Conservation (phyloP, 2,113 vertebrate genomes). For the Actenoides lindsayi region DNA sequence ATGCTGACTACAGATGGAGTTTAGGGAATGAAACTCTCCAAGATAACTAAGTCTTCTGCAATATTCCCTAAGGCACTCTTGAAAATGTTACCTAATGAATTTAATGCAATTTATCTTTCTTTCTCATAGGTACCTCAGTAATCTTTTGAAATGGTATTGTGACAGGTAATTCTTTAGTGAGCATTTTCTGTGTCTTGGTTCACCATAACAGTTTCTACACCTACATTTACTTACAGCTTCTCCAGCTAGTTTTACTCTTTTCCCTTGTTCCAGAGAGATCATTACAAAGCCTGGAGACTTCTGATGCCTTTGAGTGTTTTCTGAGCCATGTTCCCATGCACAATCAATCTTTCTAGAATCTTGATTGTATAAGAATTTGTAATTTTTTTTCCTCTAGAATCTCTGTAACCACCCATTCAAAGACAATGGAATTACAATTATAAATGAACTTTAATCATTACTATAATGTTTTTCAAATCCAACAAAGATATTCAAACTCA, state of each 20-base stretch:
- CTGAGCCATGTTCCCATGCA: not conserved
- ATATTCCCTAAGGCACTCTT: not conserved
- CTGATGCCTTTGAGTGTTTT: not conserved
- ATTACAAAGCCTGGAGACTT: not conserved
- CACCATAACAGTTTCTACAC: not conserved
- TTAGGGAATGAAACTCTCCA: not conserved
- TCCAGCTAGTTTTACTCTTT: not conserved
- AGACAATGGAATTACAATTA: not conserved
- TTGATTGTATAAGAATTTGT: not conserved
- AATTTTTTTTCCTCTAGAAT: not conserved
- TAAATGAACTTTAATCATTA: not conserved
- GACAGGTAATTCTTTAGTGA: not conserved
- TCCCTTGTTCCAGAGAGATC: not conserved
- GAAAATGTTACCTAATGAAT: not conserved
- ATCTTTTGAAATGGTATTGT: not conserved
- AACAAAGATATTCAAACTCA: not conserved
- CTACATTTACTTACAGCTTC: not conserved
- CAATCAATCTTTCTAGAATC: not conserved
- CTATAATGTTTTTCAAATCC: not conserved
- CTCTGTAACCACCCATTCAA: not conserved
- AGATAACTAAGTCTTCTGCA: not conserved
- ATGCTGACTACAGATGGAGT: not conserved
- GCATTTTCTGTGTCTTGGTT: not conserved
- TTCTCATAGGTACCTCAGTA: not conserved
- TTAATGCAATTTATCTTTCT: not conserved